Evolutionary conservation across 2,113 vertebrate genomes (phyloP).

Genomic region (Picathartes gymnocephalus): DNA sequence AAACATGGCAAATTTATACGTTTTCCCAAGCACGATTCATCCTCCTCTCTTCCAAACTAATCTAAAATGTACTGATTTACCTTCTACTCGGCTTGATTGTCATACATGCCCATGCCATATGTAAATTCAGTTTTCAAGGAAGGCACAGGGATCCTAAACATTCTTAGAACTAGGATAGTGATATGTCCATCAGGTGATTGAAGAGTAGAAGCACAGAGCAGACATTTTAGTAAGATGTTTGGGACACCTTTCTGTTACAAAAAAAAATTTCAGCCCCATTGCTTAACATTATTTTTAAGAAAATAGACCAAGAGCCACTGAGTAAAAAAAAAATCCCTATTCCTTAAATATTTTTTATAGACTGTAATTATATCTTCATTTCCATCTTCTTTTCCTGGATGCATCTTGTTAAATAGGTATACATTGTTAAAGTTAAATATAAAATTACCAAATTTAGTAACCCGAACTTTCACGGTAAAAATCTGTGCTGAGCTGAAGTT

Average conservation of each 20-base stretch:
- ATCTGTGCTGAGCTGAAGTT: neutral
- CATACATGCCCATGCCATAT: neutral
- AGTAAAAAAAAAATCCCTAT: neutral
- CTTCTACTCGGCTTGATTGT: neutral
- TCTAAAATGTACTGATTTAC: neutral
- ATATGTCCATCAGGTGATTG: neutral
- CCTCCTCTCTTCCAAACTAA: neutral
- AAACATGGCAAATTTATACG: fast-evolving
- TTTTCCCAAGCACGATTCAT: neutral
- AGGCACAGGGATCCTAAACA: neutral
- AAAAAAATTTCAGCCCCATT: neutral
- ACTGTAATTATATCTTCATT: neutral
- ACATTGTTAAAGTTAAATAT: neutral
- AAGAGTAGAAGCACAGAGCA: neutral
- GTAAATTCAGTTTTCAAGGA: neutral
- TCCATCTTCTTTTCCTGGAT: neutral
- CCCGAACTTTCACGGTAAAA: neutral
- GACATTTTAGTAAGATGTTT: neutral
- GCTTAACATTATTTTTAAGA: neutral
- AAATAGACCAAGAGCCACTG: neutral
- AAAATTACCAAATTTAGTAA: neutral
- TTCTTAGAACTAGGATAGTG: neutral
- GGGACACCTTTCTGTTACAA: neutral
- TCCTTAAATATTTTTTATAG: neutral
- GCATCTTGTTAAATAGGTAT: neutral